Evolutionary conservation across 1,140 invertebrate genomes (phyloP).

Genomic region (Papilio polyxenes): DNA sequence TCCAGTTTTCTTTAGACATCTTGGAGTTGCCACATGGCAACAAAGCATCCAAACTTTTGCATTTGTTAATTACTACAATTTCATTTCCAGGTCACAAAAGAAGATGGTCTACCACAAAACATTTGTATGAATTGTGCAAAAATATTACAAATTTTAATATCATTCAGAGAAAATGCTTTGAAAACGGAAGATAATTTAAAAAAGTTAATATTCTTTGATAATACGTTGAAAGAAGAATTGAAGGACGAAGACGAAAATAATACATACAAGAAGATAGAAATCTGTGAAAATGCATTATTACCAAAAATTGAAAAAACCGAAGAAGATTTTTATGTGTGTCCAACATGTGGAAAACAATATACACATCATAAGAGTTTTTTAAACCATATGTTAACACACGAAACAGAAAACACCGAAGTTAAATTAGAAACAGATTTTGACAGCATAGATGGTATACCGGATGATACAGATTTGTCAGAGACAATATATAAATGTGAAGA

Average conservation of each 20-base stretch:
- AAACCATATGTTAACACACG: conserved; percentile 56
- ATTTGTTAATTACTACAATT: too few species aligned
- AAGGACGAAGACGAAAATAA: conserved; percentile 47
- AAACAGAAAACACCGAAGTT: conserved; percentile 29
- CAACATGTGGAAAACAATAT: conserved; percentile 53
- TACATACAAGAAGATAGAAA: conserved; percentile 47
- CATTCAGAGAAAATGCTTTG: conserved; percentile 66
- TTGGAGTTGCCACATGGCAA: too few species aligned
- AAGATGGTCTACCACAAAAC: conserved; percentile 74
- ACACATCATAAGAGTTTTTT: conserved; percentile 53
- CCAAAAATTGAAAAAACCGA: conserved; percentile 44
- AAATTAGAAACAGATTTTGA: conserved; percentile 45
- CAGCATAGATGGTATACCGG: conserved; percentile 37
- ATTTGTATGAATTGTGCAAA: conserved; percentile 71
- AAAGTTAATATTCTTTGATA: conserved; percentile 49
- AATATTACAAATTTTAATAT: conserved; percentile 58
- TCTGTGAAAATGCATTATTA: conserved; percentile 42
- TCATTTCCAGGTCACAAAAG: conserved; percentile 63
- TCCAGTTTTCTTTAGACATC: too few species aligned
- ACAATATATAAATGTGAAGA: conserved; percentile 59
- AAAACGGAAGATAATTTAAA: conserved; percentile 62
- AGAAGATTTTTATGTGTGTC: conserved; percentile 44
- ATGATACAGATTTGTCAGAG: conserved; percentile 51
- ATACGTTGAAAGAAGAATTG: conserved; percentile 53
- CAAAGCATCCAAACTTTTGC: too few species aligned